phyloP scores from a whole-genome alignment of 2,797 vertebrate genomes.

The Dallia pectoralis region DNA sequence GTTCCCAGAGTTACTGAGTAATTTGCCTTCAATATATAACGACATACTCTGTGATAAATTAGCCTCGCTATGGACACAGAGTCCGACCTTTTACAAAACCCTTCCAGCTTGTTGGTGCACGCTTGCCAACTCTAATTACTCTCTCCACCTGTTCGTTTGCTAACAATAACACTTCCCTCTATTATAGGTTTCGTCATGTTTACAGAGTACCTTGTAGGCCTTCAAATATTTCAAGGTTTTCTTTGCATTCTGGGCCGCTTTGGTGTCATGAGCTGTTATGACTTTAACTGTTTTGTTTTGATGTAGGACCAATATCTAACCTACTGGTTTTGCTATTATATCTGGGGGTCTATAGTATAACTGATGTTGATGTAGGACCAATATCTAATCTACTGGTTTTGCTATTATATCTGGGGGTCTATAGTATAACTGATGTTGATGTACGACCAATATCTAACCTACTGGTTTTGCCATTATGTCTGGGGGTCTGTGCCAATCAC shows the following conservation, averaged over 20 bases:
- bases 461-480: too few species aligned
- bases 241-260: constrained; percentile 24
- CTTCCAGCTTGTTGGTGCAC: constrained; percentile 53
- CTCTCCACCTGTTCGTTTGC: constrained; percentile 68
- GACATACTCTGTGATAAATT: constrained; percentile 60
- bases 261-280: constrained; percentile 39
- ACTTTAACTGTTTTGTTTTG: constrained; percentile 32
- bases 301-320: too few species aligned
- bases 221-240: constrained; percentile 15
- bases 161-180: constrained; percentile 45
- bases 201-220: constrained; percentile 35
- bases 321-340: too few species aligned
- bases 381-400: too few species aligned
- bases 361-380: too few species aligned
- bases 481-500: too few species aligned
- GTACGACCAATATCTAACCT: too few species aligned
- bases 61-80: constrained; percentile 38
- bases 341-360: too few species aligned
- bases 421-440: too few species aligned
- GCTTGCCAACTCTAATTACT: constrained; percentile 64
- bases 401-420: too few species aligned
- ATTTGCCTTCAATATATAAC: constrained; percentile 55
- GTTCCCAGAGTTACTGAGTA: constrained; percentile 46
- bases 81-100: constrained; percentile 40
- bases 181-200: constrained; percentile 45